phyloP scores from a whole-genome alignment of 2,113 vertebrate genomes.

The Isurus oxyrinchus region DNA sequence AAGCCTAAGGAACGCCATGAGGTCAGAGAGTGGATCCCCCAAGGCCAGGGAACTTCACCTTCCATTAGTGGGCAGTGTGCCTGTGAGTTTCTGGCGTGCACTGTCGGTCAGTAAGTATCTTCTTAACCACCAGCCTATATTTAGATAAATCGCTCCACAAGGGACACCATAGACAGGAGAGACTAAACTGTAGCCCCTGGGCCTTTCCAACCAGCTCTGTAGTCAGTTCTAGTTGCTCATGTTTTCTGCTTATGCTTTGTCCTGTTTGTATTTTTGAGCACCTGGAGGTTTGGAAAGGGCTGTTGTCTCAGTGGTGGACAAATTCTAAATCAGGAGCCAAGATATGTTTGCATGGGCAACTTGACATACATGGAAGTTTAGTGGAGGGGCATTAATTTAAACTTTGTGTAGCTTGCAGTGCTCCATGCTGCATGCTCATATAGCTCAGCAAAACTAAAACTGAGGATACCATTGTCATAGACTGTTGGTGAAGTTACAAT shows the following conservation, averaged over 20 bases:
- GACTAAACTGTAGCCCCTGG: not conserved
- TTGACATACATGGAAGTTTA: not conserved
- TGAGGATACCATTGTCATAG: not conserved
- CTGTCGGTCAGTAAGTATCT: not conserved
- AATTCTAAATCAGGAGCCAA: not conserved
- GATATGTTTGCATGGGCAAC: not conserved
- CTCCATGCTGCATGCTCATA: not conserved
- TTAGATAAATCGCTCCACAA: not conserved
- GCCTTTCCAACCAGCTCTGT: not conserved
- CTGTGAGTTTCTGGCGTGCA: not conserved
- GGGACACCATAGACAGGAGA: not conserved
- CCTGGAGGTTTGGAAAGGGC: not conserved
- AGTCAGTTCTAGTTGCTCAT: not conserved
- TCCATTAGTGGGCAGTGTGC: not conserved
- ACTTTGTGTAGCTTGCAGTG: not conserved
- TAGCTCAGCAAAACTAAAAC: not conserved
- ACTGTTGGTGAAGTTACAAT: not conserved
- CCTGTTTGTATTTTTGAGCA: not conserved
- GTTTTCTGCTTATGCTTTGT: not conserved
- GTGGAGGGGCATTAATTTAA: not conserved
- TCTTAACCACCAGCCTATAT: not conserved
- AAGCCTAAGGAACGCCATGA: not conserved
- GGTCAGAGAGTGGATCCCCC: not conserved
- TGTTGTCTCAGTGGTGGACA: not conserved
- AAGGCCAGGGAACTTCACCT: not conserved